Base-by-base conservation (phyloP, 1,140 invertebrate species). In the Trypoxylus dichotomus region DNA sequence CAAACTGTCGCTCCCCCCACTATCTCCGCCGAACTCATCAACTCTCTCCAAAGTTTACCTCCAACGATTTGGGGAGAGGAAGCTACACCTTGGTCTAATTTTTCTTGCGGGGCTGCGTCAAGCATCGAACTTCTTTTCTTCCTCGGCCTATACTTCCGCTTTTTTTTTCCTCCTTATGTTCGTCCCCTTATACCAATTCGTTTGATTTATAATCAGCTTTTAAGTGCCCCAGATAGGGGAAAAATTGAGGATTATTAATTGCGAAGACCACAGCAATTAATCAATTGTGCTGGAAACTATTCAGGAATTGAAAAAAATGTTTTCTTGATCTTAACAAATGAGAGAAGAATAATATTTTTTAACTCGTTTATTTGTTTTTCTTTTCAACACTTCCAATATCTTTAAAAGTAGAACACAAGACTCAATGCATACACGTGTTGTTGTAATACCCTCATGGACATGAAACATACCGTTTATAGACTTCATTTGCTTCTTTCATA, bases 41-140 rank as follows among this genome's bases (percentile, higher is more conserved):
- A 63, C 60, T 63, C 13, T 19, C 5, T 11, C 60, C 19, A 24
- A 63, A 63, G 60, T 63, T 47, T 27, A 27, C 60, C 60, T 63
- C 10, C 60, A 11, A 24, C 60, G 13, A 63, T 63, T 63, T 63
- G 0, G 60, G 60, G 21, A 63, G 10, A n/a, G 60, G 60, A 63
- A 63, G 60, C 60, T 63, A 63, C 60, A 63, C 60, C 60, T 63
- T 63, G 60, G 13, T 63, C 21, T 19, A 63, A 63, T 63, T 63
- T 63, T 63, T 37, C 47, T n/a, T 3, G 15, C 47, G 47, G 5
- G 15, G 47, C 21, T 58, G 15, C 21, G 47, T 58, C 47, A 19
- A 15, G 43, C 43, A 13, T 47, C 43, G 43, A 63, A 63, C 2
- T 63, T 24, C 60, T 27, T 21, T 58, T 6, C 60, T 63, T 63